These are phyloP conservation scores for Laupala kohalensis DNA, from an alignment of 1,140 invertebrate genomes.

Conservation along the genomic window DNA sequence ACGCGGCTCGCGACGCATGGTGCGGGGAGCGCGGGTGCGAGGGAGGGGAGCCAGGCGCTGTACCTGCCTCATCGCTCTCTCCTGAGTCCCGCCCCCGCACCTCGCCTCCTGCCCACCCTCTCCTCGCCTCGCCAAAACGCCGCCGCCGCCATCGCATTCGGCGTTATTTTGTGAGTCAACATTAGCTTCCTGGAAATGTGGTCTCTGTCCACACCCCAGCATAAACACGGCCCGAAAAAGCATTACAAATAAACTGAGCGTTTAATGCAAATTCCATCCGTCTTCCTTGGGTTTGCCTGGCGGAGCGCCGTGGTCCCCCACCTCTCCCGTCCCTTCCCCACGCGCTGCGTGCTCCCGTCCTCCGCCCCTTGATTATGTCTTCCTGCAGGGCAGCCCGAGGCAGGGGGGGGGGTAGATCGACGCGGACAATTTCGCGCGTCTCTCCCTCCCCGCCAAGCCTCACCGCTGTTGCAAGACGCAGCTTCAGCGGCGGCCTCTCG, in stretches of 20 bases:
- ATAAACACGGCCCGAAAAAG: conserved; percentile 15
- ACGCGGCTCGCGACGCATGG: background rate
- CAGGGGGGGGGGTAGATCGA: background rate
- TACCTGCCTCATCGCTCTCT: background rate
- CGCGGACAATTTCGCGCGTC: background rate
- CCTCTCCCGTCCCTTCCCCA: conserved; percentile 8
- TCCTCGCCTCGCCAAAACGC: background rate
- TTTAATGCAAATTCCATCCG: conserved; percentile 15
- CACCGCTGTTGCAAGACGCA: background rate
- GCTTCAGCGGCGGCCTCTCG: background rate
- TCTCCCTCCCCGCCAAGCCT: background rate
- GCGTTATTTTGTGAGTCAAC: conserved; percentile 15
- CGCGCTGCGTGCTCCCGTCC: background rate
- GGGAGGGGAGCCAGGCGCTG: background rate
- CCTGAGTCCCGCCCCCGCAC: background rate
- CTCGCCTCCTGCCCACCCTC: background rate
- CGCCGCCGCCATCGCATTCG: conserved; percentile 3
- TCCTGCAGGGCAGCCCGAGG: background rate
- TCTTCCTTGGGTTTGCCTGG: conserved; percentile 8
- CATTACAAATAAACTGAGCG: conserved; percentile 15
- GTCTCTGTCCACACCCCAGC: conserved; percentile 13
- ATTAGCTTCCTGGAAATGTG: conserved; percentile 14
- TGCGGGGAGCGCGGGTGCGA: background rate
- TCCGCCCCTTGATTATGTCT: background rate
- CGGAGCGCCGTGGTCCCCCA: conserved; percentile 4